phyloP scores from a whole-genome alignment of 1,140 invertebrate species.

The Drosophila kurseongensis region DNA sequence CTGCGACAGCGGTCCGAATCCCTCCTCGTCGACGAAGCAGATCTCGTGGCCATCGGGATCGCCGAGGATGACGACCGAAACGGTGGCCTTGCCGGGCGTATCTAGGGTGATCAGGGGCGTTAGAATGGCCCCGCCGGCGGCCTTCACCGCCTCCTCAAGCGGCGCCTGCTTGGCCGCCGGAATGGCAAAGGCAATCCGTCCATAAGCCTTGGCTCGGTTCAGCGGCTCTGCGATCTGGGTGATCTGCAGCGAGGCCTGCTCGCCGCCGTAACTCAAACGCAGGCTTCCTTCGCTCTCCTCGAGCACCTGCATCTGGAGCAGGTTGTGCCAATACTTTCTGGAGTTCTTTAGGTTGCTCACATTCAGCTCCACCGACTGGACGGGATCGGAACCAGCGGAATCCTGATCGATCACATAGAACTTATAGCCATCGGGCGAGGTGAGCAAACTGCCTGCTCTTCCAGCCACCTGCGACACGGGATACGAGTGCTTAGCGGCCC shows the following conservation, averaged over 20 bases:
- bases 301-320: conserved; percentile 91
- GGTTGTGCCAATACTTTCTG: conserved; percentile 92
- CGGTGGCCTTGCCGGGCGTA: conserved; percentile 98
- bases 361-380: conserved; percentile 92
- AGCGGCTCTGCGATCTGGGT: conserved; percentile 88
- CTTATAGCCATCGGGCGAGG: conserved; percentile 95
- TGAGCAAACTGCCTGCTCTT: conserved; percentile 69
- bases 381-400: conserved; percentile 90
- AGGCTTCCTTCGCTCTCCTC: conserved; percentile 86
- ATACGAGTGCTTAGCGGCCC: conserved; percentile 88
- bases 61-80: conserved; percentile 97
- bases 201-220: conserved; percentile 96
- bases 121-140: conserved; percentile 91
- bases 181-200: conserved; percentile 96
- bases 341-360: conserved; percentile 92
- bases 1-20: conserved; percentile 94
- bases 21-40: conserved; percentile 99
- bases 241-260: conserved; percentile 91
- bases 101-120: conserved; percentile 95
- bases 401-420: conserved; percentile 92
- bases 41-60: conserved; percentile 99
- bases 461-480: conserved; percentile 57
- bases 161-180: conserved; percentile 90
- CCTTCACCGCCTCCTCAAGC: conserved; percentile 91
- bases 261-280: conserved; percentile 88